Evolutionary conservation across 23 tunicate species (phyloP).

Genomic region (Pegea sp.): DNA sequence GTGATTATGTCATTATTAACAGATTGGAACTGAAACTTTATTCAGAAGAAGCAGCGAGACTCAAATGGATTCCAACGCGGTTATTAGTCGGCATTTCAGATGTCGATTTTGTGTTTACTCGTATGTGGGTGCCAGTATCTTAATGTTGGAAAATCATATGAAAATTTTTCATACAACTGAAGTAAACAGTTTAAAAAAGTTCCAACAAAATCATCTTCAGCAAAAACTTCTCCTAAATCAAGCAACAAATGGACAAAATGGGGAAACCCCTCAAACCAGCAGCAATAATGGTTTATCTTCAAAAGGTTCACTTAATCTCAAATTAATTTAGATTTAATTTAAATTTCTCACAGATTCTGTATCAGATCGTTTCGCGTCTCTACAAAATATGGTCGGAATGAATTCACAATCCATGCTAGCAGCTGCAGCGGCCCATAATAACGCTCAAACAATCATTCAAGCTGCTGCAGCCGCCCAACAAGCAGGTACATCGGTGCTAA

Average conservation of each 20-base stretch:
- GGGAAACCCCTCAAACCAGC: too few species aligned
- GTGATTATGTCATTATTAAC: neutral
- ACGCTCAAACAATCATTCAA: conserved; percentile 33
- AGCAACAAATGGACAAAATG: too few species aligned
- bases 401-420: conserved; percentile 17
- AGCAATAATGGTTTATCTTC: too few species aligned
- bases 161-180: too few species aligned
- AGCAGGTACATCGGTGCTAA: conserved; percentile 38
- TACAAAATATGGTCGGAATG: conserved; percentile 42
- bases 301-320: too few species aligned
- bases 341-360: conserved; percentile 14
- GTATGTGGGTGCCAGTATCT: conserved; percentile 23
- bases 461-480: conserved; percentile 85
- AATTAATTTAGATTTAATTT: too few species aligned
- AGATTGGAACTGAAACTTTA: conserved; percentile 32
- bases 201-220: too few species aligned
- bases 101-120: conserved; percentile 68
- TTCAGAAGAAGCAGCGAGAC: too few species aligned
- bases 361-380: conserved; percentile 20
- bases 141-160: conserved; percentile 55
- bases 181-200: too few species aligned
- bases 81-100: conserved; percentile 30
- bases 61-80: conserved; percentile 16
- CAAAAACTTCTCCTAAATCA: too few species aligned
- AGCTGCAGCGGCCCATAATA: conserved; percentile 22